These are phyloP conservation scores for Ophonus ardosiacus DNA, from an alignment of 2,888 invertebrate species.

Conservation along the genomic window DNA sequence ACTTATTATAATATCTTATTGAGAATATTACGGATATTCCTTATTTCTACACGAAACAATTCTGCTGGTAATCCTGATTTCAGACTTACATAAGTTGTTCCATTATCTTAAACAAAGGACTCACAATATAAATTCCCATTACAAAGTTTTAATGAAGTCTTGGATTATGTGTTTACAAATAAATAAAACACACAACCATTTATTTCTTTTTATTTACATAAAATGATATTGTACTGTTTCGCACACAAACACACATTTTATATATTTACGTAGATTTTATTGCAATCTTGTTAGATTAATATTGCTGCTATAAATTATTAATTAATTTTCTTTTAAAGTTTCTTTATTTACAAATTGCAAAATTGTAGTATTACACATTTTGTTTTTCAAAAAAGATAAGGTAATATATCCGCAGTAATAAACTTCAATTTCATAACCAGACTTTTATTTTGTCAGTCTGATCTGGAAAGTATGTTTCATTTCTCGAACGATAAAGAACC, in stretches of 20 bases:
- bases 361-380: not conserved
- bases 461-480: not conserved
- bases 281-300: not conserved
- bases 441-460: constrained; percentile 6
- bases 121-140: not conserved
- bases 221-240: not conserved
- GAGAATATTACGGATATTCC: too few species aligned
- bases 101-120: not conserved
- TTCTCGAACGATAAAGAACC: not conserved
- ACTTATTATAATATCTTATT: too few species aligned
- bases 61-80: not conserved
- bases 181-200: not conserved
- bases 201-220: not conserved
- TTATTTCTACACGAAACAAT: not conserved
- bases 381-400: not conserved
- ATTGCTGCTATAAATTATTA: not conserved
- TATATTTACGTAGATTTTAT: not conserved
- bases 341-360: not conserved
- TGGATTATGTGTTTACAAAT: not conserved
- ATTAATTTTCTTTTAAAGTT: not conserved
- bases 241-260: too few species aligned
- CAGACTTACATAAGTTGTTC: not conserved
- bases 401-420: not conserved
- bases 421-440: constrained; percentile 2
- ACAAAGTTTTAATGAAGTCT: not conserved